Conservation (phyloP, 2,113 vertebrate species). For the Coreoperca whiteheadi region DNA sequence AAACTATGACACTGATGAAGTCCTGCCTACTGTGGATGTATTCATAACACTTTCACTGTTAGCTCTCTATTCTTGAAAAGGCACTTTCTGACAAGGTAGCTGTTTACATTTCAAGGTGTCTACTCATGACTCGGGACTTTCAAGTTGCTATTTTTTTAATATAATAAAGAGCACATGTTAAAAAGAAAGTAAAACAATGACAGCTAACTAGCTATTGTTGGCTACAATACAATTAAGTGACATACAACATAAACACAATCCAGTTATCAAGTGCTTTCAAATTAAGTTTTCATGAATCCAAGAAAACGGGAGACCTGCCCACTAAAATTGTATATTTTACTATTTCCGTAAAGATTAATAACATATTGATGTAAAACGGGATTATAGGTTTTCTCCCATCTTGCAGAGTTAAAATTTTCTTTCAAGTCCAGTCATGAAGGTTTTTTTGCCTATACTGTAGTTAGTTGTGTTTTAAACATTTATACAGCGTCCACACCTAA, state of each 20-base stretch:
- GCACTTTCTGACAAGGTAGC: neutral
- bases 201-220: neutral
- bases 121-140: neutral
- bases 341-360: neutral
- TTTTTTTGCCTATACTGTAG: neutral
- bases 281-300: neutral
- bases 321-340: neutral
- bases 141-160: slow-evolving; percentile 2
- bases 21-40: neutral
- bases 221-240: neutral
- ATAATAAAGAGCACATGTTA: neutral
- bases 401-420: neutral
- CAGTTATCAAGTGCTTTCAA: neutral
- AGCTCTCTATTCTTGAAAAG: neutral
- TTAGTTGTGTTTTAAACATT: neutral
- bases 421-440: neutral
- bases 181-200: neutral
- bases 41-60: neutral
- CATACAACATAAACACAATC: neutral
- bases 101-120: neutral
- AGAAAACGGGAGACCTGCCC: neutral
- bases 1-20: neutral
- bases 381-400: neutral
- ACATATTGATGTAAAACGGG: neutral
- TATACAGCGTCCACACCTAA: neutral